phyloP scores from a whole-genome alignment of 2,113 vertebrate species.

The Oenanthe oenanthe region DNA sequence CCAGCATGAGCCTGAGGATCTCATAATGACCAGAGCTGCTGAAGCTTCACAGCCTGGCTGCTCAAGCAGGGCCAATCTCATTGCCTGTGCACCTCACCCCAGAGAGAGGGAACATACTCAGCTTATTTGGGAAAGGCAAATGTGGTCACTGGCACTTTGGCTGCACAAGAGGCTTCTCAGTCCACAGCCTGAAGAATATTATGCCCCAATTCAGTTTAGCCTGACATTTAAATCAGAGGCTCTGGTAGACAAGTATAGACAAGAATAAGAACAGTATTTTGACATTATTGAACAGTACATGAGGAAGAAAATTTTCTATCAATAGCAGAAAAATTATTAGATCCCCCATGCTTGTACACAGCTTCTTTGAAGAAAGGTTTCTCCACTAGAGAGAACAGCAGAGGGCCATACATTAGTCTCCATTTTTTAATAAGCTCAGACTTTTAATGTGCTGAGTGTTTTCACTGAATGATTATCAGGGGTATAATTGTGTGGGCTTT shows the following conservation, averaged over 20 bases:
- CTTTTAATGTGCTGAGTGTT: background rate
- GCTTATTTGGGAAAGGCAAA: background rate
- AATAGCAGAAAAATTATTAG: background rate
- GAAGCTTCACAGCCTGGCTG: background rate
- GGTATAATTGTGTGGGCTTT: background rate
- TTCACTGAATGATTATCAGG: background rate
- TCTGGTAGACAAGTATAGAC: background rate
- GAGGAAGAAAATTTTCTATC: background rate
- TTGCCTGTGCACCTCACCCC: background rate
- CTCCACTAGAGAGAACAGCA: background rate
- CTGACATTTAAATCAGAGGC: background rate
- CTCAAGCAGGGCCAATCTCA: background rate
- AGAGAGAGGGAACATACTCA: background rate
- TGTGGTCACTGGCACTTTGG: background rate
- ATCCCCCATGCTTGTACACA: background rate
- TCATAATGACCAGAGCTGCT: background rate
- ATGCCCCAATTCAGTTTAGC: background rate
- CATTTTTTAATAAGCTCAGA: background rate
- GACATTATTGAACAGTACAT: background rate
- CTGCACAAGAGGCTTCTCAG: background rate
- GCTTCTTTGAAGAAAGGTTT: background rate
- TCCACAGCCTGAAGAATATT: background rate
- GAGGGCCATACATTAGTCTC: background rate
- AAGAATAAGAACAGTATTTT: background rate
- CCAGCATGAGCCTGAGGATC: background rate